Percentiles rank a stretch among this genome's conserved stretches.
phyloP scores from a whole-genome alignment of 1,140 invertebrate species.

The Pollicipes pollicipes region DNA sequence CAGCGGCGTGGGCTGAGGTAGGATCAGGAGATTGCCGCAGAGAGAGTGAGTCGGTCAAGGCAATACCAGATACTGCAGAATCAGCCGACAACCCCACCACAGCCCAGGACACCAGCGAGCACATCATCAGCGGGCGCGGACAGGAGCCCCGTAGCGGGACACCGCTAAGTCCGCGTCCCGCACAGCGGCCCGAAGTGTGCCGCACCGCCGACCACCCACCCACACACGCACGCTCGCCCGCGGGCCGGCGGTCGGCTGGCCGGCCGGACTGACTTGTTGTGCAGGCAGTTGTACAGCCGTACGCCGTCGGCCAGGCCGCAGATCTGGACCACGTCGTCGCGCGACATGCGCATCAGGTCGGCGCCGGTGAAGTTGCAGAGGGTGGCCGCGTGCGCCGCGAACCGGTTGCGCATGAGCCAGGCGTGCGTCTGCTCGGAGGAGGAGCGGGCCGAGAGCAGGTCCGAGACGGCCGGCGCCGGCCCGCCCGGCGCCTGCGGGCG shows the following conservation, averaged over 20 bases:
- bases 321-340: constrained; percentile 82
- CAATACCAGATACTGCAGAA: constrained; percentile 5
- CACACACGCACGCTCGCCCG: constrained; percentile 3
- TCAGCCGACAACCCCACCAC: not conserved
- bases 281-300: constrained; percentile 71
- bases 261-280: constrained; percentile 32
- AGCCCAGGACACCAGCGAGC: no score
- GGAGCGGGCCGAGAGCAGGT: not conserved
- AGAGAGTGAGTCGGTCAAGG: constrained; percentile 2
- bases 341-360: constrained; percentile 64
- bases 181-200: no score
- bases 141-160: no score
- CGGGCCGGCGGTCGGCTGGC: not conserved
- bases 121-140: no score
- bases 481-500: no score
- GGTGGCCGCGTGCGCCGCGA: constrained; percentile 43
- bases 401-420: constrained; percentile 65
- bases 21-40: not conserved
- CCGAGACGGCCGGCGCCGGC: not conserved
- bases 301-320: constrained; percentile 82
- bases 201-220: no score
- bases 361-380: constrained; percentile 72
- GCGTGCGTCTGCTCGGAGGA: constrained; percentile 47
- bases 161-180: no score
- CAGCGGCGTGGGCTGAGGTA: not conserved